A percentile compares a stretch with the other conserved stretches of the same genome.
Evolutionary conservation across 2,113 vertebrate species (phyloP).

Genomic region (Mohoua ochrocephala): DNA sequence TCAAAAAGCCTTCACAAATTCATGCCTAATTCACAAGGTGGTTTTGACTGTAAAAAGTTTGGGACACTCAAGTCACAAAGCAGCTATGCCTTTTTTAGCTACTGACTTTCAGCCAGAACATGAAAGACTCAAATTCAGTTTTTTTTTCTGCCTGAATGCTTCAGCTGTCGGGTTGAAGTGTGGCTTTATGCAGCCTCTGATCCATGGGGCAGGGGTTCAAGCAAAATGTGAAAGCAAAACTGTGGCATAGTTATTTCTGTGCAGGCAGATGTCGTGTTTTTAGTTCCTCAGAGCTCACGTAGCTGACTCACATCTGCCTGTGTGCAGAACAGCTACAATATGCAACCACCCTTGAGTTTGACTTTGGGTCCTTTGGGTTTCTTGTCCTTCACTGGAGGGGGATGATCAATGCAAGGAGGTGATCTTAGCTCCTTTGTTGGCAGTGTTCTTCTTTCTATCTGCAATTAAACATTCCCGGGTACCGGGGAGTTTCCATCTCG

Average conservation of each 20-base stretch:
- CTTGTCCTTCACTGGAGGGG: not conserved
- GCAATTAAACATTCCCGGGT: not conserved
- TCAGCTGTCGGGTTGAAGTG: not conserved
- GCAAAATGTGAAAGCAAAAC: not conserved
- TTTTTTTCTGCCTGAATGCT: not conserved
- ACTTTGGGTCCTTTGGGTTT: not conserved
- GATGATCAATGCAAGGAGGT: not conserved
- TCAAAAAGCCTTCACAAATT: not conserved
- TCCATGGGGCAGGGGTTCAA: not conserved
- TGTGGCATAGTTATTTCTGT: not conserved
- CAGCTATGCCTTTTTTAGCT: not conserved
- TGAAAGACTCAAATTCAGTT: not conserved
- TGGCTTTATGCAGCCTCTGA: not conserved
- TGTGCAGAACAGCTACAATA: not conserved
- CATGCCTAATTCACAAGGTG: not conserved
- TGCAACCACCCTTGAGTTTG: not conserved
- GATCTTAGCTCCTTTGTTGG: not conserved
- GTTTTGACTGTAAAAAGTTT: not conserved
- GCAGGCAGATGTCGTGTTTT: not conserved
- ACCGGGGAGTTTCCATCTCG: not conserved
- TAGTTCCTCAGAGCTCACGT: not conserved
- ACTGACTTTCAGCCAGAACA: not conserved
- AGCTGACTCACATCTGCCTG: not conserved
- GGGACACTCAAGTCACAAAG: not conserved
- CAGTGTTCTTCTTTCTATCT: not conserved